Evolutionary conservation across 2,888 invertebrate species (phyloP), one percentile per base, ranked within the genome.

Genomic region (Aspidiotus rigidus): DNA sequence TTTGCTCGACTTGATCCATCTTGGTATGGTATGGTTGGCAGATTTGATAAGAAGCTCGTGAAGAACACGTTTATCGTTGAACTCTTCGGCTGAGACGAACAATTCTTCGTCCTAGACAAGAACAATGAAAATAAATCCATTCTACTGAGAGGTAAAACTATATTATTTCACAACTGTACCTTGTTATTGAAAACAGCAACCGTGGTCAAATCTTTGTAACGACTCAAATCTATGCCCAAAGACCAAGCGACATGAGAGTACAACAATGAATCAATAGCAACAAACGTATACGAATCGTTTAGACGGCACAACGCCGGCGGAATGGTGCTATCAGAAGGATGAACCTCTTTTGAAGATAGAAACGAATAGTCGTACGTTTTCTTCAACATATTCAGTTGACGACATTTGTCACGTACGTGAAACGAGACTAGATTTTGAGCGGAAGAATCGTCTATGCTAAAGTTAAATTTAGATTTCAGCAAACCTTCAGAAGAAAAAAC

Each of bases 161-260:
- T 6, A 5, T 60, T 7, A 42, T 42, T 40, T 7, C 10, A 41
- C 2, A 13, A 7, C 2, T 62, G 79, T 79, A 89, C 89, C 80
- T 84, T 81, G 73, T 83, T 83, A 78, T 90, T 86, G 73, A 90
- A 79, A 75, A 90, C 86, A 67, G 89, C 82, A 59, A 84, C 84
- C 41, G 84, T 83, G 44, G 87, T 87, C 78, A 82, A 84, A 74
- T 87, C 84, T 71, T 79, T 81, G 71, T 77, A 80, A 56, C 80
- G 81, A 11, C 78, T 77, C 44, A 88, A 78, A 77, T 90, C 85
- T 28, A 90, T 81, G 2, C 90, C 90, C 7, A 92, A 81, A 39
- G 83, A 83, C 75, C 88, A 85, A 0, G 89, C 87, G 76, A 91
- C 88, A 75, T 87, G 84, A 73, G 84, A 84, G 75, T 88, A 87